A percentile compares a stretch with the other conserved stretches of the same genome.
Conservation (phyloP, 2,113 vertebrate species). For the Seriola aureovittata region DNA sequence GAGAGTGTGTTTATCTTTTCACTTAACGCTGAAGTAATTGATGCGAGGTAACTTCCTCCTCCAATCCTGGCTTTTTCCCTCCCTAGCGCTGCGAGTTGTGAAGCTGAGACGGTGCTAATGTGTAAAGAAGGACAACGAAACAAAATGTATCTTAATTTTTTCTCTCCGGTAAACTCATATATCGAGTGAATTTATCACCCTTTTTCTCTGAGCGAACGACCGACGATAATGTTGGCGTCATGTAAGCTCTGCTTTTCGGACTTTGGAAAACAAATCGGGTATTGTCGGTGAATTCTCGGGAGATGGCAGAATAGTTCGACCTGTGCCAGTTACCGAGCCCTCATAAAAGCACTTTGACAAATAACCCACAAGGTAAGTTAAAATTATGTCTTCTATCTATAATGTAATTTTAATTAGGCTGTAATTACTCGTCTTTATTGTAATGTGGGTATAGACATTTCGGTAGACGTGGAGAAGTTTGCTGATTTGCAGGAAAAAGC, state of each 20-base stretch:
- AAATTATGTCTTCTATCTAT: background rate
- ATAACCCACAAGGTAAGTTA: constrained; percentile 66
- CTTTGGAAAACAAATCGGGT: constrained; percentile 74
- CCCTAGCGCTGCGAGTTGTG: constrained; percentile 33
- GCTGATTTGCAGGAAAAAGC: constrained; percentile 15
- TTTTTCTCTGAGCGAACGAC: background rate
- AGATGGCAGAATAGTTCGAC: constrained; percentile 76
- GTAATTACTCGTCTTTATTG: no score
- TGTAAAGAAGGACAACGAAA: background rate
- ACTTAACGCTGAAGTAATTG: constrained; percentile 41
- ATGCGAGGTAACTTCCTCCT: constrained; percentile 86
- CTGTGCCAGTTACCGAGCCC: constrained; percentile 35
- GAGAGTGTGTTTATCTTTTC: fast-evolving
- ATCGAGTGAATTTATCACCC: constrained; percentile 47
- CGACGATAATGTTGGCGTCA: constrained; percentile 68
- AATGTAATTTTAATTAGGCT: background rate
- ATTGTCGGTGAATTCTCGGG: constrained; percentile 69
- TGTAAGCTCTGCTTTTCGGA: constrained; percentile 59
- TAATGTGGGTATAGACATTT: background rate
- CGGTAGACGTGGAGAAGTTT: constrained; percentile 63
- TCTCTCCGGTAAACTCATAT: background rate
- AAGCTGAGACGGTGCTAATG: constrained; percentile 26
- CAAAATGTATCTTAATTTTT: constrained; percentile 26
- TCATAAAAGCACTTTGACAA: constrained; percentile 56
- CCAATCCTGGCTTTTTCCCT: constrained; percentile 61